Conservation (phyloP, 2,113 vertebrate genomes). For the Hypanus sabinus region DNA sequence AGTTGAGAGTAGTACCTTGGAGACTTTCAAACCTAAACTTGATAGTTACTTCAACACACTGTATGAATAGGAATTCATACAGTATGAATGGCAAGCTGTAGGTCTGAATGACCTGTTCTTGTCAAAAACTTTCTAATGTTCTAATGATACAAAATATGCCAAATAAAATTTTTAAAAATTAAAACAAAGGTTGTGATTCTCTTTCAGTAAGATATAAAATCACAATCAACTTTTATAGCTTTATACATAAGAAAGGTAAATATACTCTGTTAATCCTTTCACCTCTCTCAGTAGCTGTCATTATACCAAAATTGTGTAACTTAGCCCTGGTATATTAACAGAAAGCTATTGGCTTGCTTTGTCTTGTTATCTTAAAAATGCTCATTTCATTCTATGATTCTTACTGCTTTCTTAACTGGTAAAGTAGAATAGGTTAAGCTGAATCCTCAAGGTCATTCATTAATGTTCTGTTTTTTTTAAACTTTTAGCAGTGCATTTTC, state of each 20-base stretch:
- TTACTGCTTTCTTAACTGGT: background rate
- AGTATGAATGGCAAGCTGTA: too few species aligned
- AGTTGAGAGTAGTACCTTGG: too few species aligned
- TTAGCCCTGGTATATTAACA: background rate
- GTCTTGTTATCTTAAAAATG: background rate
- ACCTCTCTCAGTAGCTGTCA: background rate
- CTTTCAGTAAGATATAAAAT: background rate
- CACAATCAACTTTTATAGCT: background rate
- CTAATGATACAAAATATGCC: background rate
- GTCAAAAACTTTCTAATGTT: too few species aligned
- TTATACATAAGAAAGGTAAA: background rate
- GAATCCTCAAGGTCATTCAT: background rate
- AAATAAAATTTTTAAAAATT: background rate
- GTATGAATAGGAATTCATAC: too few species aligned
- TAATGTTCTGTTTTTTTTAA: background rate
- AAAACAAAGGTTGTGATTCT: background rate
- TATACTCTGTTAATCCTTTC: background rate
- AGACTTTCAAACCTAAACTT: too few species aligned
- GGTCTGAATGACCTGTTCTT: too few species aligned
- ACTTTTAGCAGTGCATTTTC: background rate
- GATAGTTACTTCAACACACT: too few species aligned
- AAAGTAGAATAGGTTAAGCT: background rate
- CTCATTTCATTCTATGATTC: background rate
- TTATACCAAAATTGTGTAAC: background rate
- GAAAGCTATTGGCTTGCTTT: background rate